Base-by-base conservation (phyloP, 1,140 invertebrate species). In the Drusus annulatus region DNA sequence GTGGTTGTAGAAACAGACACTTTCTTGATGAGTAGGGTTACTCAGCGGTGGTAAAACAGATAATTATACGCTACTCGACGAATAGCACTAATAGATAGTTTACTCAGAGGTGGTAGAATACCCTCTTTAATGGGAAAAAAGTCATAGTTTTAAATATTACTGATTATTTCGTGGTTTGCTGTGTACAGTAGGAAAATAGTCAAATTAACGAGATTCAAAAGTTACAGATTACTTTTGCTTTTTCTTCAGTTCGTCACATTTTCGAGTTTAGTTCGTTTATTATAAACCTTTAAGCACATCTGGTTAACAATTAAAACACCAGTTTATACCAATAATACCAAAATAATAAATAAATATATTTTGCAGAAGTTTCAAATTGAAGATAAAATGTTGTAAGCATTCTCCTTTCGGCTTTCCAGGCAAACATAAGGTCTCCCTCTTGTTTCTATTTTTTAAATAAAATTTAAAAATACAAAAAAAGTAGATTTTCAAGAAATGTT, bases 261-360 rank as follows among this genome's bases (percentile, higher is more conserved):
- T 65, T 65, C 68, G 68, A 71, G 68, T 4, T 2, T 50, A 13
- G 56, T 52, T 60, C 17, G 52, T 17, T 19, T 56, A 60, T 56
- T 50, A 78, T 69, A 78, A 78, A 78, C 16, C 56, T n/a, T 45
- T 45, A 13, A 36, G 68, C 31, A 81, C 80, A 78, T 68, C 78
- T 80, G 81, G 75, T 83, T 76, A 58, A 45, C 36, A 54, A 63
- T 78, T 74, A 88, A 87, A 88, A 88, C 89, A 89, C 89, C 89
- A 90, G 89, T 90, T 88, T 87, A 88, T 89, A 89, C 89, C 89
- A 89, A 89, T 89, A 90, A 90, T 84, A 83, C 81, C 81, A 83
- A 83, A 83, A 80, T 80, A 36, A 74, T 78, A 68, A 73, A 60
- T 79, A 80, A 79, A 78, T 80, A 80, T 83, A 83, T 83, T 83